Conservation (phyloP, 2,888 invertebrate genomes). For the Carterocephalus palaemon region DNA sequence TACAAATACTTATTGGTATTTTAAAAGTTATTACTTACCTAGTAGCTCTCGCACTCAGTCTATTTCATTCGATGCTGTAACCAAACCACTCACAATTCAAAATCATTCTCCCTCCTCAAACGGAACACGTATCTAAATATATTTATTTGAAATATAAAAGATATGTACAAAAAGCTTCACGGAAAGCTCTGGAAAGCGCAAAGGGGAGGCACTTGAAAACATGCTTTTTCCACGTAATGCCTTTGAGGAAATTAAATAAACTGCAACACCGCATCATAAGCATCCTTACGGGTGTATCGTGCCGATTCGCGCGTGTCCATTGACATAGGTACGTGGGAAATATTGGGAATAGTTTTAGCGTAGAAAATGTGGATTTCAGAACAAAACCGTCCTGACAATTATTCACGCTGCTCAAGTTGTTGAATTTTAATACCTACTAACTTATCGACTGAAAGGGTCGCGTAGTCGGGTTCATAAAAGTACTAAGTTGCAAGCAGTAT, state of each 20-base stretch:
- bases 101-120: slow-evolving; percentile 14
- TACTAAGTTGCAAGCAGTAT: too few species aligned
- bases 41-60: neutral
- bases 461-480: too few species aligned
- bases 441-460: too few species aligned
- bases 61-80: too few species aligned
- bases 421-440: neutral
- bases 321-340: slow-evolving; percentile 25
- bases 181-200: slow-evolving; percentile 29
- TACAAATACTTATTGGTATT: too few species aligned
- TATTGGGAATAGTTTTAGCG: neutral
- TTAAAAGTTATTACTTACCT: too few species aligned
- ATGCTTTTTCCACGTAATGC: slow-evolving; percentile 72
- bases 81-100: slow-evolving; percentile 8
- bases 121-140: slow-evolving; percentile 24
- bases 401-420: neutral
- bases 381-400: neutral
- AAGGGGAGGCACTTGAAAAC: slow-evolving; percentile 56
- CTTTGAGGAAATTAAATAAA: slow-evolving; percentile 77
- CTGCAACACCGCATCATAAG: slow-evolving; percentile 74
- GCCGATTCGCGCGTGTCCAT: slow-evolving; percentile 33
- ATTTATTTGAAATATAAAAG: slow-evolving; percentile 32
- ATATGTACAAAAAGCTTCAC: slow-evolving; percentile 22
- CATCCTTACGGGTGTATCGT: slow-evolving; percentile 51
- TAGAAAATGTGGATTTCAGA: neutral